Conservation (phyloP, 2,113 vertebrate species). For the Barbus barbus region DNA sequence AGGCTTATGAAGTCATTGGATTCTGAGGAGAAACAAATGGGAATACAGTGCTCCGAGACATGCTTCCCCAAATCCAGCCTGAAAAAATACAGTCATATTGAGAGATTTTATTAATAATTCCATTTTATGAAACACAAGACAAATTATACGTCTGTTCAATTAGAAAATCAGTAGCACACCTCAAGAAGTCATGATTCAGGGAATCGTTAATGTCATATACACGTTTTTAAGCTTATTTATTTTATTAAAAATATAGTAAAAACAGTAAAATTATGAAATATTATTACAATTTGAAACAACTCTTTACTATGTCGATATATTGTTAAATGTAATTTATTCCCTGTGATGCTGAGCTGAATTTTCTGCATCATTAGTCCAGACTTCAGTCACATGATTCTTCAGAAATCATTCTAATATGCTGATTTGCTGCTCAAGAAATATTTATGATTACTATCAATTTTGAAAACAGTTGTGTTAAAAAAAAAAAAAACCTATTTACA, state of each 20-base stretch:
- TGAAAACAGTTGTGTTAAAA: neutral
- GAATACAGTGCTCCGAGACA: neutral
- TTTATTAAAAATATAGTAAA: neutral
- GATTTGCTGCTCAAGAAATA: neutral
- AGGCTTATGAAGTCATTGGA: conserved; percentile 1
- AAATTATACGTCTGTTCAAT: neutral
- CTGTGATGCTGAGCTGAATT: neutral
- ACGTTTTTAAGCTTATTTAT: neutral
- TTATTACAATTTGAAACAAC: neutral
- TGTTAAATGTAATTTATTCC: neutral
- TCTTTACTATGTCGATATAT: neutral
- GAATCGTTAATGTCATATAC: neutral
- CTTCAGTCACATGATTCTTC: neutral
- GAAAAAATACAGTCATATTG: neutral
- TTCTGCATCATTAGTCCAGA: neutral
- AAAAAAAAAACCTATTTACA: too few relatives aligned
- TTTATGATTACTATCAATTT: neutral
- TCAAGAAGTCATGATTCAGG: neutral
- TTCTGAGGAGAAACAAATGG: conserved; percentile 10
- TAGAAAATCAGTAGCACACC: neutral
- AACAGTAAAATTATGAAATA: neutral
- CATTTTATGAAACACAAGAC: neutral
- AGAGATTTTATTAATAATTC: neutral
- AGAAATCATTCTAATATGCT: neutral
- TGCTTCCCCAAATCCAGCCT: neutral